phyloP scores from a whole-genome alignment of 1,140 invertebrate species.

The Lerema accius region DNA sequence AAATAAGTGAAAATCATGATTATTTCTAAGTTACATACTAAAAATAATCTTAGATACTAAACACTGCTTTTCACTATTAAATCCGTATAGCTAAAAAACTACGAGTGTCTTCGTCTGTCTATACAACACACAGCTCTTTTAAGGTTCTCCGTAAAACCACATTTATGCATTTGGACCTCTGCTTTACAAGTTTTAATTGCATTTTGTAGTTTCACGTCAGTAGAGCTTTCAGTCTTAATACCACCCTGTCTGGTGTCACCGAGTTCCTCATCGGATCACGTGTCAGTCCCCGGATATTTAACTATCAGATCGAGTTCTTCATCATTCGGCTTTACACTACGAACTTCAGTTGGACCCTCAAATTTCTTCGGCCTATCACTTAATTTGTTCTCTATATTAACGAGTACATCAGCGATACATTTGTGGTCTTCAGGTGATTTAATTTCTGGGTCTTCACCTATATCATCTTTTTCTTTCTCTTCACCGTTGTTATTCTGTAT shows the following conservation, averaged over 20 bases:
- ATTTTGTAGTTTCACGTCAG: constrained; percentile 45
- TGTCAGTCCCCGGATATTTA: constrained; percentile 77
- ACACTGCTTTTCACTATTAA: constrained; percentile 12
- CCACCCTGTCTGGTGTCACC: constrained; percentile 46
- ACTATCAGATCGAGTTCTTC: constrained; percentile 80
- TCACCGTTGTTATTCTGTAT: constrained; percentile 67
- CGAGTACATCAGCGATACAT: constrained; percentile 67
- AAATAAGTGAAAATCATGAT: no score
- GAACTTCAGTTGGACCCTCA: constrained; percentile 65
- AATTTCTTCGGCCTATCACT: constrained; percentile 64
- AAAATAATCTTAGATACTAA: no score
- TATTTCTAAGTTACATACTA: no score
- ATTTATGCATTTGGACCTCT: constrained; percentile 64
- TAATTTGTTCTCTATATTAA: constrained; percentile 73
- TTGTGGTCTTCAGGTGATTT: constrained; percentile 61
- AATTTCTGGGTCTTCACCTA: constrained; percentile 58
- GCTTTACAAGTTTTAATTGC: constrained; percentile 51
- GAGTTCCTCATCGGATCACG: constrained; percentile 79
- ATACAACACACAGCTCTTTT: constrained; percentile 75
- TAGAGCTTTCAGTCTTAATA: constrained; percentile 62
- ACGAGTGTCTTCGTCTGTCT: constrained; percentile 71
- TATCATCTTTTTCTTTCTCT: constrained; percentile 42
- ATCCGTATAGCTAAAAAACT: constrained; percentile 38
- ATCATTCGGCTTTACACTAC: constrained; percentile 65
- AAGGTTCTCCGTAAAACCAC: constrained; percentile 71